phyloP scores from a whole-genome alignment of 2,797 vertebrate genomes.

The Acipenser oxyrinchus region DNA sequence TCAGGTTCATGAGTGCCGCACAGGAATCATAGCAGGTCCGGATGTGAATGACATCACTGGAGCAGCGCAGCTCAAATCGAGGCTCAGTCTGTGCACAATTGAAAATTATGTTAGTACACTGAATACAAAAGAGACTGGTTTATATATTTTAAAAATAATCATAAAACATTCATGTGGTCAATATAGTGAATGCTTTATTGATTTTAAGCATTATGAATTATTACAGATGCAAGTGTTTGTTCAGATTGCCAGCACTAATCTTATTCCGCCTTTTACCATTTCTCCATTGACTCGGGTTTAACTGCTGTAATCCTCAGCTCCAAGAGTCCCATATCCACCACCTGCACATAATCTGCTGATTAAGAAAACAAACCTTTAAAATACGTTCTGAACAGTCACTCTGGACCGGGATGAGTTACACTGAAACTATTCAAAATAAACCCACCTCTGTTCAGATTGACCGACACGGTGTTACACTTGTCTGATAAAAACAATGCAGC shows the following conservation, averaged over 20 bases:
- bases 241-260: too few species aligned
- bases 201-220: too few species aligned
- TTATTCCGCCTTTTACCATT: slow-evolving; percentile 56
- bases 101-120: too few species aligned
- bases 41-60: slow-evolving; percentile 89
- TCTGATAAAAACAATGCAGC: slow-evolving; percentile 89
- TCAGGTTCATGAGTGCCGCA: slow-evolving; percentile 95
- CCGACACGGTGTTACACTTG: slow-evolving; percentile 74
- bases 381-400: not conserved
- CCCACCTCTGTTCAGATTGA: slow-evolving; percentile 84
- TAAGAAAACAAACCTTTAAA: slow-evolving; percentile 11
- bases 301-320: slow-evolving; percentile 87
- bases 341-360: slow-evolving; percentile 86
- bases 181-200: too few species aligned
- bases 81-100: slow-evolving; percentile 62
- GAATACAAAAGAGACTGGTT: too few species aligned
- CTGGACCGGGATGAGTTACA: too few species aligned
- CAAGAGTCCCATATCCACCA: slow-evolving; percentile 92
- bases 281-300: slow-evolving; percentile 73
- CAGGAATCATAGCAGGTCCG: slow-evolving; percentile 92
- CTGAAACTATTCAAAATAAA: not conserved
- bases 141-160: too few species aligned
- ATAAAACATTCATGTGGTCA: too few species aligned
- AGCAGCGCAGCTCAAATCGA: slow-evolving; percentile 89
- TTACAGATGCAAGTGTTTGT: too few species aligned